Conservation (phyloP, 2,113 vertebrate genomes). For the Lanius collurio region DNA sequence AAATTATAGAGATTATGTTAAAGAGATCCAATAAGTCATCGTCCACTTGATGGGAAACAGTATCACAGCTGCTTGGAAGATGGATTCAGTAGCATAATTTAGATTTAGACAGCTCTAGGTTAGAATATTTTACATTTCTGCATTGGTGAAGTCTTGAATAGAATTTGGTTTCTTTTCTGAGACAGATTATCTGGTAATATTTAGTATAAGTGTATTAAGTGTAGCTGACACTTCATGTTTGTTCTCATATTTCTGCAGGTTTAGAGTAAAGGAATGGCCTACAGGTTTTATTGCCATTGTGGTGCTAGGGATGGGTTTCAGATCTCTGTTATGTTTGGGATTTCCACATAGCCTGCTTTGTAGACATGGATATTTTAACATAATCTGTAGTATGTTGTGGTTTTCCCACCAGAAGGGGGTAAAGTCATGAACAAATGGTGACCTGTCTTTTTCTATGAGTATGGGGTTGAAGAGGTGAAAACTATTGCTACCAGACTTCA, state of each 20-base stretch:
- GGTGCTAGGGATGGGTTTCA: neutral
- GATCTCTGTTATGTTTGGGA: neutral
- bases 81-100: neutral
- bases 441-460: neutral
- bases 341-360: neutral
- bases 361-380: neutral
- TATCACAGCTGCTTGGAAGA: neutral
- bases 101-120: neutral
- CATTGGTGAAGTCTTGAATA: neutral
- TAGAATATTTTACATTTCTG: neutral
- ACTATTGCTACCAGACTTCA: neutral
- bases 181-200: neutral
- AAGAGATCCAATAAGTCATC: neutral
- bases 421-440: rapidly evolving
- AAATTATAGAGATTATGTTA: neutral
- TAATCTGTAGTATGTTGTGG: neutral
- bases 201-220: neutral
- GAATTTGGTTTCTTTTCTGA: neutral
- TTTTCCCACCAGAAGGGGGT: neutral
- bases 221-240: neutral
- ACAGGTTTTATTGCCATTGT: neutral
- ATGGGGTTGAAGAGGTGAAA: neutral
- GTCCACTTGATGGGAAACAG: neutral
- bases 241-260: neutral
- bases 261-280: neutral